phyloP scores from a whole-genome alignment of 2,888 invertebrate species.

The Mythimna vitellina region DNA sequence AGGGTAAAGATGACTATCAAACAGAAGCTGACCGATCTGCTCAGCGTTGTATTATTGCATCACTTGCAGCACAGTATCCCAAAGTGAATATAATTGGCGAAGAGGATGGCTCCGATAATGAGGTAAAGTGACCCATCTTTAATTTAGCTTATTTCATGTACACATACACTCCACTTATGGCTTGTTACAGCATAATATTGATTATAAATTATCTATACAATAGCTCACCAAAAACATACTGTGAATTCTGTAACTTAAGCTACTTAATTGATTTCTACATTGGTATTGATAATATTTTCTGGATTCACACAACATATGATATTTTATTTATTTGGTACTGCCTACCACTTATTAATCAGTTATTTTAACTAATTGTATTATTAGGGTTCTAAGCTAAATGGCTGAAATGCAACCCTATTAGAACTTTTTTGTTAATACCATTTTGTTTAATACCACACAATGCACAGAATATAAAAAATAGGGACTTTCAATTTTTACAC shows the following conservation, averaged over 20 bases:
- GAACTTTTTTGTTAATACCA: too few species aligned
- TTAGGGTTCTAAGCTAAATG: too few species aligned
- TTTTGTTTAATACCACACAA: neutral
- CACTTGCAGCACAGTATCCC: slow-evolving; percentile 96
- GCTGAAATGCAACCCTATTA: too few species aligned
- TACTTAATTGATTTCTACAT: too few species aligned
- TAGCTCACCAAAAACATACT: neutral
- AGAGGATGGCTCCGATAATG: slow-evolving; percentile 93
- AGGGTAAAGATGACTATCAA: slow-evolving; percentile 98
- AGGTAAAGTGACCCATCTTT: slow-evolving; percentile 79
- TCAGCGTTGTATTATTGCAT: slow-evolving; percentile 97
- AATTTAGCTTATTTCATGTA: neutral
- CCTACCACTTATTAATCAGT: neutral
- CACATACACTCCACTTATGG: neutral
- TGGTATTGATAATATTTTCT: too few species aligned
- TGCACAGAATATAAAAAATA: neutral
- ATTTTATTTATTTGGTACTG: neutral
- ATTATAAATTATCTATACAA: neutral
- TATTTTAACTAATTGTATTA: neutral
- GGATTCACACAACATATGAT: too few species aligned
- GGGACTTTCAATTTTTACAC: too few species aligned
- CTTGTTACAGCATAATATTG: neutral
- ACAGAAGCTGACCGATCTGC: slow-evolving; percentile 99
- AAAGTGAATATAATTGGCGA: slow-evolving; percentile 96
- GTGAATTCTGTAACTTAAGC: too few species aligned